These are phyloP conservation scores for Zophobas atratus DNA, from an alignment of 1,140 invertebrate species.

Conservation along the genomic window DNA sequence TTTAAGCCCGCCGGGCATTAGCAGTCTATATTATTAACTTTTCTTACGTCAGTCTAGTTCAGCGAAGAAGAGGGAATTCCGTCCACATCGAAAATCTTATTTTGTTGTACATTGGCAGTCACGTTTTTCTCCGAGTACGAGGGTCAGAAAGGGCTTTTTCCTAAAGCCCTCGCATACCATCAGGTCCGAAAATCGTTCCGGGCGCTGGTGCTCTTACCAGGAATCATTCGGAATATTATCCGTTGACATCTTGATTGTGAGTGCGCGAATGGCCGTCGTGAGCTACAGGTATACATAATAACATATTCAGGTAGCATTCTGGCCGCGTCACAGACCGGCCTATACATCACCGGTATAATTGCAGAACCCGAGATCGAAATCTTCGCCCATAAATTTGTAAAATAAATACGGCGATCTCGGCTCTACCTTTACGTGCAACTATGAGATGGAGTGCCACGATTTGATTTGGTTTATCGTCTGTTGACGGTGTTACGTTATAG, in stretches of 20 bases:
- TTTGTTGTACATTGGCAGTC: no score
- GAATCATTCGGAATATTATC: not conserved
- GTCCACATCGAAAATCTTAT: no score
- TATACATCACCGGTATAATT: constrained; percentile 59
- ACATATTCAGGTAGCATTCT: constrained; percentile 60
- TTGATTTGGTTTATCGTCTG: constrained; percentile 59
- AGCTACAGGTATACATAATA: constrained; percentile 53
- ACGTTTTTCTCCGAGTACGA: no score
- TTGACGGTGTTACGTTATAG: constrained; percentile 55
- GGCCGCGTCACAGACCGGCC: constrained; percentile 52
- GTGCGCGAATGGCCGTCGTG: constrained; percentile 30
- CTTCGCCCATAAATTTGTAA: constrained; percentile 59
- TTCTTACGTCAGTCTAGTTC: no score
- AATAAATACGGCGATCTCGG: constrained; percentile 57
- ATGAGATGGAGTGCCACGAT: constrained; percentile 57
- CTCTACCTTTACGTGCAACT: constrained; percentile 59
- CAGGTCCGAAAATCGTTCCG: no score
- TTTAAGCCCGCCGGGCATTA: no score
- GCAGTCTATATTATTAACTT: no score
- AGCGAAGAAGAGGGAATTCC: no score
- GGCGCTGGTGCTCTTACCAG: not conserved
- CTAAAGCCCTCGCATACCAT: no score
- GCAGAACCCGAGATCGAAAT: constrained; percentile 57
- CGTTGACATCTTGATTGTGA: constrained; percentile 31
- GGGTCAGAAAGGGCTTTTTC: no score